Evolutionary conservation across 2,888 invertebrate species (phyloP).

Genomic region (Leptinotarsa rubiginosa): DNA sequence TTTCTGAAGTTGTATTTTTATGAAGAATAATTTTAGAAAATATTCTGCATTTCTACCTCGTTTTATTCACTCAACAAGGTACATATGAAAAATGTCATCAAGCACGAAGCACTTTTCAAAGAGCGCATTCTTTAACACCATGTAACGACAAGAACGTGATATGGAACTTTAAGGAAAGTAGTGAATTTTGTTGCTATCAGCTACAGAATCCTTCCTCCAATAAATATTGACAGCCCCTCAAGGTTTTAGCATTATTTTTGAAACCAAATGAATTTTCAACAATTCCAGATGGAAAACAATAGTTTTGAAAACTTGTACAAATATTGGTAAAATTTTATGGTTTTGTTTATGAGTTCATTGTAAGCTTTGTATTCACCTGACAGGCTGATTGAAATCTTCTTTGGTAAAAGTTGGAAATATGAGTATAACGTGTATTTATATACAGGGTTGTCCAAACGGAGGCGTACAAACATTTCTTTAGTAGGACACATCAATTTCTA

Average conservation of each 20-base stretch:
- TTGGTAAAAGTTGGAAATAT: too few relatives aligned
- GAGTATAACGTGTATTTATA: too few relatives aligned
- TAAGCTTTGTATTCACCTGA: too few relatives aligned
- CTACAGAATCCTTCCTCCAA: constrained; percentile 11
- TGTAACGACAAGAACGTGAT: background rate
- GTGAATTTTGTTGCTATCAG: constrained; percentile 15
- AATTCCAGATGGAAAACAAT: background rate
- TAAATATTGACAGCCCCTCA: constrained; percentile 12
- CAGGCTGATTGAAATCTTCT: too few relatives aligned
- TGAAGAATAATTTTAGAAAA: constrained; percentile 25
- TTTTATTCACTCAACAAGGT: constrained; percentile 3
- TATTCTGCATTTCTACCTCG: background rate
- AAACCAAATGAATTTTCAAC: constrained; percentile 31
- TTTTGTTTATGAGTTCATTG: too few relatives aligned
- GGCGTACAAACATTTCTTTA: too few relatives aligned
- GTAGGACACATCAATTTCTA: too few relatives aligned
- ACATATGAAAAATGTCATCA: constrained; percentile 17
- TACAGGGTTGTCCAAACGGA: too few relatives aligned
- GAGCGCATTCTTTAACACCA: background rate
- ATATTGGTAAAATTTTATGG: too few relatives aligned
- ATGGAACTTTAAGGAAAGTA: constrained; percentile 6
- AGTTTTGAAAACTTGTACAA: background rate
- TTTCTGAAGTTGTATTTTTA: background rate
- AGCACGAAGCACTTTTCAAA: constrained; percentile 49
- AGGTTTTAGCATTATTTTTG: constrained; percentile 12